Conservation (phyloP, 2,113 vertebrate genomes). For the Murina feae region DNA sequence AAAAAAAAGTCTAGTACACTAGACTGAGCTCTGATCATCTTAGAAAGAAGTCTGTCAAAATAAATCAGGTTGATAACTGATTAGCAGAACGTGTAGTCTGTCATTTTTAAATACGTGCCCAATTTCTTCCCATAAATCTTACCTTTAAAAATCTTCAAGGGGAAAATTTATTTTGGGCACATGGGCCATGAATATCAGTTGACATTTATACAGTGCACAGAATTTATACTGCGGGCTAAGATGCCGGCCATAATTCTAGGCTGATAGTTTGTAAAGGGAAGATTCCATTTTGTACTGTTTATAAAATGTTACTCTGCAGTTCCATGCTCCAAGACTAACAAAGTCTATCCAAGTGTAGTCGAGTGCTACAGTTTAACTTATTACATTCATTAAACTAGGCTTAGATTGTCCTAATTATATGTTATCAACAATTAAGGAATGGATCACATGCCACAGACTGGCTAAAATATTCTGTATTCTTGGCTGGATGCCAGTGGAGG, state of each 20-base stretch:
- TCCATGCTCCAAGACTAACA: slow-evolving; percentile 73
- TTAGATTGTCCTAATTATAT: slow-evolving; percentile 79
- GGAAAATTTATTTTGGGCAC: slow-evolving; percentile 74
- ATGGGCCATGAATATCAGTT: slow-evolving; percentile 75
- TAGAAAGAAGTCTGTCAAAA: slow-evolving; percentile 61
- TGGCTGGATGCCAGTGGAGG: slow-evolving; percentile 77
- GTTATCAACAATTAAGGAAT: slow-evolving; percentile 82
- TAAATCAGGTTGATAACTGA: slow-evolving; percentile 72
- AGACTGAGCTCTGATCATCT: slow-evolving; percentile 47
- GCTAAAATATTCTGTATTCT: slow-evolving; percentile 76
- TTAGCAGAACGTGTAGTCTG: slow-evolving; percentile 73
- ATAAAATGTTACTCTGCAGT: slow-evolving; percentile 66
- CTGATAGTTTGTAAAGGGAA: slow-evolving; percentile 67
- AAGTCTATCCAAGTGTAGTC: slow-evolving; percentile 75
- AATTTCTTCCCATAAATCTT: slow-evolving; percentile 75
- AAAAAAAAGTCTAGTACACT: slow-evolving; percentile 12
- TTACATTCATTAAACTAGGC: slow-evolving; percentile 73
- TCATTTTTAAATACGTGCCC: slow-evolving; percentile 71
- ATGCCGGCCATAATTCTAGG: slow-evolving; percentile 65
- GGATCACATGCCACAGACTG: slow-evolving; percentile 64
- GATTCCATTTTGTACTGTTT: slow-evolving; percentile 73
- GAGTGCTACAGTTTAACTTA: slow-evolving; percentile 70
- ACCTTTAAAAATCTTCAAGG: slow-evolving; percentile 76
- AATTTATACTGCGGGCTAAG: slow-evolving; percentile 79
- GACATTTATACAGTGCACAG: slow-evolving; percentile 77